These are phyloP conservation scores for Tragelaphus oryx DNA, from an alignment of 2,797 vertebrate species.

Conservation along the genomic window DNA sequence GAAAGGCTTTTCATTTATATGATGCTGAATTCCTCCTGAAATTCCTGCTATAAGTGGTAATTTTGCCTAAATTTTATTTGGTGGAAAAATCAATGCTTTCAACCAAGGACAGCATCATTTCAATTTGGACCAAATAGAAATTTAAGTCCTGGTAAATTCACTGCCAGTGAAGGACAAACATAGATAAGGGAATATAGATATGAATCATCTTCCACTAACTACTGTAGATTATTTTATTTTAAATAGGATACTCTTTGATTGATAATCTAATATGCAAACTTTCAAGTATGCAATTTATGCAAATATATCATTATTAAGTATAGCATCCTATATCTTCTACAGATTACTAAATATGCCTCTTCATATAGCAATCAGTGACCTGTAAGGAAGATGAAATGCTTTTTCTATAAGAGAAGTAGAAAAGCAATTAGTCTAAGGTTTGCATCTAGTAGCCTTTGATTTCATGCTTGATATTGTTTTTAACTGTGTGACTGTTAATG, in stretches of 20 bases:
- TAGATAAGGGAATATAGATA: neutral
- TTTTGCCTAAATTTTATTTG: slow-evolving; percentile 22
- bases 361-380: neutral
- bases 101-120: neutral
- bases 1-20: neutral
- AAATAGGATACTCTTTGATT: slow-evolving; percentile 16
- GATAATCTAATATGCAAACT: neutral
- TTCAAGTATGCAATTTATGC: neutral
- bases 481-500: slow-evolving; percentile 67
- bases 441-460: slow-evolving; percentile 36
- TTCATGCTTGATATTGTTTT: slow-evolving; percentile 60
- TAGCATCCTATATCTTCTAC: neutral
- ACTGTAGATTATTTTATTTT: slow-evolving; percentile 14
- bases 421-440: slow-evolving; percentile 28
- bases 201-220: slow-evolving; percentile 26
- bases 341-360: slow-evolving; percentile 1
- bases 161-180: neutral
- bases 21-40: slow-evolving; percentile 8
- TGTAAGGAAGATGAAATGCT: slow-evolving; percentile 30
- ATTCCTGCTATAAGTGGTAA: neutral
- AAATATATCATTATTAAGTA: slow-evolving; percentile 44
- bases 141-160: neutral
- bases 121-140: slow-evolving; percentile 1
- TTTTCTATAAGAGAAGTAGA: slow-evolving; percentile 22
- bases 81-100: slow-evolving; percentile 30